These are phyloP conservation scores for Caretta caretta DNA, from an alignment of 2,113 vertebrate species.

Conservation along the genomic window DNA sequence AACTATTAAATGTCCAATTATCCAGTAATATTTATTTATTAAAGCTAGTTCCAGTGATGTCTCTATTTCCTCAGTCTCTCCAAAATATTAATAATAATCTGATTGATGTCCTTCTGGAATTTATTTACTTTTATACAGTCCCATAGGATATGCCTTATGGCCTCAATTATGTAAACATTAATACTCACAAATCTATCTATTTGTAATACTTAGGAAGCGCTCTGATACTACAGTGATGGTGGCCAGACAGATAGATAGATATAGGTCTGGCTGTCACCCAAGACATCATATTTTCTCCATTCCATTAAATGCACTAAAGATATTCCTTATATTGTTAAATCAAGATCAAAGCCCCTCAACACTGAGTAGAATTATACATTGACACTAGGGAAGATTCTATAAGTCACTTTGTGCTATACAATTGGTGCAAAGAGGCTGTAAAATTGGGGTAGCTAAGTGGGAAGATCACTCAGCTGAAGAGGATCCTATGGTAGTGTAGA, in stretches of 20 bases:
- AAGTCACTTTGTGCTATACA: slow-evolving; percentile 3
- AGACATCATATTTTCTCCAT: slow-evolving; percentile 33
- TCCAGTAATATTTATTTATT: slow-evolving; percentile 38
- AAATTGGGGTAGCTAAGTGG: background rate
- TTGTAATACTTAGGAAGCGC: slow-evolving; percentile 1
- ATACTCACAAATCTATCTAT: slow-evolving; percentile 13
- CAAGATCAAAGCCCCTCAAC: slow-evolving; percentile 51
- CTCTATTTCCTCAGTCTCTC: background rate
- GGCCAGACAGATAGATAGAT: background rate
- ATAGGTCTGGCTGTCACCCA: slow-evolving; percentile 7
- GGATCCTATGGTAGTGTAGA: background rate
- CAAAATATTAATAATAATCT: slow-evolving; percentile 14
- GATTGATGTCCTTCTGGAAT: slow-evolving; percentile 9
- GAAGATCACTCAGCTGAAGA: background rate
- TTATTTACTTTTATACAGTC: slow-evolving; percentile 18
- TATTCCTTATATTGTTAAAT: slow-evolving; percentile 44
- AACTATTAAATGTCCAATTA: slow-evolving; percentile 41
- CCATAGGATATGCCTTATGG: background rate
- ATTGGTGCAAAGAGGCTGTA: background rate
- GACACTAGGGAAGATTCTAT: slow-evolving; percentile 4
- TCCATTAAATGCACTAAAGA: slow-evolving; percentile 44
- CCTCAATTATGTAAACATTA: background rate
- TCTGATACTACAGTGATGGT: background rate
- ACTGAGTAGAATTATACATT: slow-evolving; percentile 17
- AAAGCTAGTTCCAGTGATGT: slow-evolving; percentile 17